phyloP scores from a whole-genome alignment of 2,888 invertebrate genomes.

The Folsomia manolachei region DNA sequence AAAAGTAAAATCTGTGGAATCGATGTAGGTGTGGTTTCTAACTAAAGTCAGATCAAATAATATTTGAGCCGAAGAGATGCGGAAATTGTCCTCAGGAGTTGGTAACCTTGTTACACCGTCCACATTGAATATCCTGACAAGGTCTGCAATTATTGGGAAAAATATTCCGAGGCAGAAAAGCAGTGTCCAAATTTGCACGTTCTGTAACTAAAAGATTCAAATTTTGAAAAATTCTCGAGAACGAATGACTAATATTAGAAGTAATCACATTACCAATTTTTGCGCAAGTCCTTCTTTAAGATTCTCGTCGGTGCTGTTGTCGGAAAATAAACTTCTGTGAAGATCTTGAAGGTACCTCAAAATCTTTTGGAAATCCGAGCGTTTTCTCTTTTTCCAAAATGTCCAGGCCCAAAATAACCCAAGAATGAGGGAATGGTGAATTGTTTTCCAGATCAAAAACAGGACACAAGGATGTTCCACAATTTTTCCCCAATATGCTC shows the following conservation, averaged over 20 bases:
- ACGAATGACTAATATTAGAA: too few species aligned
- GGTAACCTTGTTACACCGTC: neutral
- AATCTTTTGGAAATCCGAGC: neutral
- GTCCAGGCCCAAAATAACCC: neutral
- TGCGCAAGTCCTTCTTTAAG: too few species aligned
- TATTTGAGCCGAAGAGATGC: neutral
- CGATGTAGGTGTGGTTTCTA: neutral
- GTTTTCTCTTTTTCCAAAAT: neutral
- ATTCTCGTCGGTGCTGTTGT: too few species aligned
- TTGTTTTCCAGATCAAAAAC: conserved; percentile 1
- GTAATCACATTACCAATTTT: too few species aligned
- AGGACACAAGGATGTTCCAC: conserved; percentile 7
- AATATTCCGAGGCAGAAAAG: neutral
- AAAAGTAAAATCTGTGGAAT: neutral
- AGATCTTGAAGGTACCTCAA: neutral
- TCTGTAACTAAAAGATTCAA: too few species aligned
- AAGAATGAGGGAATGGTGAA: neutral
- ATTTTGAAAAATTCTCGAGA: too few species aligned
- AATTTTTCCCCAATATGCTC: conserved; percentile 3
- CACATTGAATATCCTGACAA: neutral
- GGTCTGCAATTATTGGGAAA: neutral
- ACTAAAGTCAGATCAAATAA: neutral
- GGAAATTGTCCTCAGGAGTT: neutral
- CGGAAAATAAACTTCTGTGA: too few species aligned
- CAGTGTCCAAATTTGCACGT: neutral